Percentiles rank a stretch among this genome's conserved stretches.
phyloP scores from a whole-genome alignment of 2,797 vertebrate genomes.

The Notoglanidium macrostoma region DNA sequence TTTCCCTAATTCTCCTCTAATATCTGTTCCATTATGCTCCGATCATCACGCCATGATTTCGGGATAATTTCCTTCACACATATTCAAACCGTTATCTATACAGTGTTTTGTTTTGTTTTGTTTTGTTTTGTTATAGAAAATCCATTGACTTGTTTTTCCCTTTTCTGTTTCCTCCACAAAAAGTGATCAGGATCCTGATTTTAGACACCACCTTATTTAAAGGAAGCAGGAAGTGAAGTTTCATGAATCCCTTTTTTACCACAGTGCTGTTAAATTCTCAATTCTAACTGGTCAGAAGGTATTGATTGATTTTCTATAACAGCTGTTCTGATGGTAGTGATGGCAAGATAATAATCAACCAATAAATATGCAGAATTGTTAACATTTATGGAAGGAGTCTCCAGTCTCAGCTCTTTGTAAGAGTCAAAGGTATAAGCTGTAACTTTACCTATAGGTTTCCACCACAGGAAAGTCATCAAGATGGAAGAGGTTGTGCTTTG shows the following conservation, averaged over 20 bases:
- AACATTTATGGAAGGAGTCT: neutral
- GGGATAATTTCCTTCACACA: neutral
- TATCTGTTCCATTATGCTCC: conserved; percentile 15
- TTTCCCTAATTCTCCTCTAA: conserved; percentile 26
- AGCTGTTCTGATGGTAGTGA: neutral
- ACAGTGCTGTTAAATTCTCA: neutral
- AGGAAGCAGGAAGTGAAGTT: conserved; percentile 69
- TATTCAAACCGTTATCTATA: conserved; percentile 1
- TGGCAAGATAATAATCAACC: neutral
- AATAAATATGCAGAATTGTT: neutral
- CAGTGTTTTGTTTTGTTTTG: neutral
- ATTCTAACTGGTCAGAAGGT: neutral
- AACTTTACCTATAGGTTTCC: neutral
- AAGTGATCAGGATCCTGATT: conserved; percentile 64
- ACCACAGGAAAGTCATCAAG: neutral
- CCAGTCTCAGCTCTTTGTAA: neutral
- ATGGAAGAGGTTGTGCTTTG: neutral
- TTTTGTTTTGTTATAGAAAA: neutral
- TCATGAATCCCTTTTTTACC: neutral
- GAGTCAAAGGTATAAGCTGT: neutral
- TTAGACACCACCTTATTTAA: conserved; percentile 72
- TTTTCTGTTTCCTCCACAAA: neutral
- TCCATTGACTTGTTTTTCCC: neutral
- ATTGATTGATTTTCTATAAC: neutral
- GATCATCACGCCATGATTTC: neutral